Conservation (phyloP, 2,797 vertebrate genomes). For the Holocentrus rufus region DNA sequence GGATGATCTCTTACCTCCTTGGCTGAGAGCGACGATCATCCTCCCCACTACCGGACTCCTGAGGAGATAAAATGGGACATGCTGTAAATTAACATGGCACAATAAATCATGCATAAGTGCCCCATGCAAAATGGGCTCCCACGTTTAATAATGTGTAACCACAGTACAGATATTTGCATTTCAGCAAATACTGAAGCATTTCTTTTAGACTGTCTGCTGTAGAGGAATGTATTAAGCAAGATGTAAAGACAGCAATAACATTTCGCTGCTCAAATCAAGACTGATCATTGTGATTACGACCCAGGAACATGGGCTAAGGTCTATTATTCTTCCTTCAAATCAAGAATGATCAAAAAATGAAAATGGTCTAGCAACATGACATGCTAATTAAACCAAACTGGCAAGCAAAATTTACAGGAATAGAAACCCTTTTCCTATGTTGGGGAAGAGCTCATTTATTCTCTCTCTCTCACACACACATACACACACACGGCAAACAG, state of each 20-base stretch:
- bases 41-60: conserved; percentile 98
- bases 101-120: no score
- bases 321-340: not conserved
- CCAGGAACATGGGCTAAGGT: not conserved
- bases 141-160: no score
- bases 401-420: not conserved
- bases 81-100: not conserved
- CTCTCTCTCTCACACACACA: conserved; percentile 18
- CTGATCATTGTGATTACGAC: not conserved
- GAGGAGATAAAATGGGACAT: conserved; percentile 27
- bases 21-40: conserved; percentile 97
- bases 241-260: not conserved
- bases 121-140: no score
- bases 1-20: conserved; percentile 87
- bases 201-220: not conserved
- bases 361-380: not conserved
- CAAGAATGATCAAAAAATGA: not conserved
- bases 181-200: no score
- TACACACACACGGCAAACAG: not conserved
- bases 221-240: not conserved
- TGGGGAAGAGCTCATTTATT: conserved; percentile 7
- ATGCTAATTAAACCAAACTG: not conserved
- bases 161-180: no score
- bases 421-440: not conserved
- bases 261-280: no score